Evolutionary conservation across 2,888 invertebrate species (phyloP), one percentile per base, ranked within the genome.

Genomic region (Agrochola litura): DNA sequence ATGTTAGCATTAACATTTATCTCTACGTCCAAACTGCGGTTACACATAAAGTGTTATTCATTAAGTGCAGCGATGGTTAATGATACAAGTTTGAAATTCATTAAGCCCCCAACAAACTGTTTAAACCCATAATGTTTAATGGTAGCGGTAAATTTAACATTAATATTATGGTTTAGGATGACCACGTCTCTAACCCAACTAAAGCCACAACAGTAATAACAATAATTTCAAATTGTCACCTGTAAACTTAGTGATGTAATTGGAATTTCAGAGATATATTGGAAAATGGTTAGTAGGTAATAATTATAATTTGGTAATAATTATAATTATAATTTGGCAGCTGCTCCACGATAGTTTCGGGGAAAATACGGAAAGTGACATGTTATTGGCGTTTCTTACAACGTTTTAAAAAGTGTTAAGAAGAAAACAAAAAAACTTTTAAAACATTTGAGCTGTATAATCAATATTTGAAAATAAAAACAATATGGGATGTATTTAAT

Each of bases 31-130:
- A 74, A 83, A 85, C 65, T 76, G 82, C 73, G 82, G 85, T 79
- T 79, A 68, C 78, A 83, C 83, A 84, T 86, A 88, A 88, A 92
- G 91, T 89, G 92, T 91, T 91, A 92, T 92, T 93, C 93, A 95
- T 94, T 93, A 93, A 92, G 91, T 93, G 91, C 92, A 92, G 79
- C 80, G 64, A 91, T 91, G 88, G 91, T 93, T 94, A 94, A 95
- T 94, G 93, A 93, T 92, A 92, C 91, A 94, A 95, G 94, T 95
- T 95, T 91, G 91, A 89, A 94, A 95, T 95, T 95, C 92, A 94
- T 93, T 94, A 93, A 92, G 92, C 91, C 90, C 90, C 87, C 46
- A 86, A 92, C 91, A 92, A 94, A 94, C 93, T 93, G 92, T 94
- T 94, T 91, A 90, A 92, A 91, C 92, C 90, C 89, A 86, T 92